These are phyloP conservation scores for Podargus strigoides DNA, from an alignment of 2,797 vertebrate species.

Conservation along the genomic window DNA sequence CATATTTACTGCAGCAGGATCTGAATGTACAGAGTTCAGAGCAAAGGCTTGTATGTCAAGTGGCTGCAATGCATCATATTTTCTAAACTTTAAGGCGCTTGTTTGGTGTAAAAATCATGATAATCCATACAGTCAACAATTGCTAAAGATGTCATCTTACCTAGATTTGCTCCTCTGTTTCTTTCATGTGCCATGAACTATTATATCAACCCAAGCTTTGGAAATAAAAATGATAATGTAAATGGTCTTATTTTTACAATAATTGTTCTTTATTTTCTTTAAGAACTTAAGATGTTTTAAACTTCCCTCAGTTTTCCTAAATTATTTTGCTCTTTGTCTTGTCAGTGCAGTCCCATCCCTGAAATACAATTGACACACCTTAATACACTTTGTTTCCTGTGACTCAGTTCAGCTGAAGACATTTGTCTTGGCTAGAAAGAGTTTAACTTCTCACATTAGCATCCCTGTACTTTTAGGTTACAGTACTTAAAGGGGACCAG, in stretches of 20 bases:
- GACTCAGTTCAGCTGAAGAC: not conserved
- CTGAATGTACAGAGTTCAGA: not conserved
- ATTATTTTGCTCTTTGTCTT: not conserved
- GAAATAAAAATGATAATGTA: slow-evolving; percentile 36
- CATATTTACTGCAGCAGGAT: not conserved
- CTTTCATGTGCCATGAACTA: not conserved
- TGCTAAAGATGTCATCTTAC: not conserved
- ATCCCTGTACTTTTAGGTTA: not conserved
- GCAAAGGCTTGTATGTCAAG: not conserved
- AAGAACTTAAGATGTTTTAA: not conserved
- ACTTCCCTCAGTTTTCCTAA: not conserved
- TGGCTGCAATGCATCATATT: not conserved
- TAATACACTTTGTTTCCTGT: not conserved
- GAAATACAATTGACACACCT: not conserved
- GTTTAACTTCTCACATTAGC: not conserved
- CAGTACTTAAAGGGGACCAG: not conserved
- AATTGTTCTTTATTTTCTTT: not conserved
- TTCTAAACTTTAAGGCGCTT: not conserved
- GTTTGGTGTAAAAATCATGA: not conserved
- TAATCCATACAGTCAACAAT: not conserved
- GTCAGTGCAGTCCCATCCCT: not conserved
- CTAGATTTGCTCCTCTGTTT: not conserved
- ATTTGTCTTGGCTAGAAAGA: not conserved
- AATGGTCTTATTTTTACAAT: not conserved
- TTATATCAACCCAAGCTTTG: not conserved